These are phyloP conservation scores for Percopsis omiscomaycus DNA, from an alignment of 2,797 vertebrate species.

Conservation along the genomic window DNA sequence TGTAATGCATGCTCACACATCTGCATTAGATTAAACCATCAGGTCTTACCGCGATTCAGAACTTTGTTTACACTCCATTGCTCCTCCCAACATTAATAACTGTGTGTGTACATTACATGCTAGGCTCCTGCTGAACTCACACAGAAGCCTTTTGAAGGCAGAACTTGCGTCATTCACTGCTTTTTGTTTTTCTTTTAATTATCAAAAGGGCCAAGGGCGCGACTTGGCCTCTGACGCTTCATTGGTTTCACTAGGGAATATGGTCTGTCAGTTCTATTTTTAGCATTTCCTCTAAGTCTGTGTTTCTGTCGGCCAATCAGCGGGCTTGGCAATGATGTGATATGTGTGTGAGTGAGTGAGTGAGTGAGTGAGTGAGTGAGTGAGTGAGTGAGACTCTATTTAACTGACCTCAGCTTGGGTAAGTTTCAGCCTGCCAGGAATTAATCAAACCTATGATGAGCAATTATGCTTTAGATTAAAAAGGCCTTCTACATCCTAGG, in stretches of 20 bases:
- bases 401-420: conserved; percentile 43
- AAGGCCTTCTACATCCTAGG: too few species aligned
- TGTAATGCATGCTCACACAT: conserved; percentile 49
- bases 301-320: conserved; percentile 45
- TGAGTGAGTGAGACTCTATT: conserved; percentile 50
- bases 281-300: conserved; percentile 45
- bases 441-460: too few species aligned
- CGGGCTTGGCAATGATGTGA: conserved; percentile 27
- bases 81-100: conserved; percentile 47
- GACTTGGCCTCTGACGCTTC: conserved; percentile 40
- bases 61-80: conserved; percentile 57
- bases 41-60: conserved; percentile 26
- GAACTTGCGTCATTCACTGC: conserved; percentile 23
- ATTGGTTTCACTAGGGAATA: conserved; percentile 59
- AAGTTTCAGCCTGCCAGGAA: too few species aligned
- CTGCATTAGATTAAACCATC: conserved; percentile 63
- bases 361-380: conserved; percentile 49
- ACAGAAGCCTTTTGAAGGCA: conserved; percentile 45
- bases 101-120: conserved; percentile 27
- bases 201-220: conserved; percentile 38
- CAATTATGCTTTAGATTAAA: too few species aligned
- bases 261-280: conserved; percentile 61
- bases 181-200: conserved; percentile 17
- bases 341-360: conserved; percentile 46
- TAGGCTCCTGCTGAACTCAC: conserved; percentile 13